Conservation (phyloP, 2,797 vertebrate genomes). For the Tiaroga cobitis region DNA sequence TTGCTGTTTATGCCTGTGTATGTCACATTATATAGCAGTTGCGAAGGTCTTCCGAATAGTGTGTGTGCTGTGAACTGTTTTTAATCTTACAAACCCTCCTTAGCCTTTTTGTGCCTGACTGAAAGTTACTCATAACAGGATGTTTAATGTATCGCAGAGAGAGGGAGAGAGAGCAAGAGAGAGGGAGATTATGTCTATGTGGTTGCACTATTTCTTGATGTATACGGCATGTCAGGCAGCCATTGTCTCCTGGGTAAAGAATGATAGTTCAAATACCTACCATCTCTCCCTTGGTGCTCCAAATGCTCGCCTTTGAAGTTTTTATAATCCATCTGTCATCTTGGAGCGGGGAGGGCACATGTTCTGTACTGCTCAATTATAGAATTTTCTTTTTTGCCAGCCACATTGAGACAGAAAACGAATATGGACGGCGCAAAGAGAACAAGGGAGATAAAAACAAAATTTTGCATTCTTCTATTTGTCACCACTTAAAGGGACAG, state of each 20-base stretch:
- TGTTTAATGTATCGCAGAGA: conserved; percentile 91
- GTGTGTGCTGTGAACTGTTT: conserved; percentile 48
- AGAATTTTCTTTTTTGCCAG: conserved; percentile 91
- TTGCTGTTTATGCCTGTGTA: conserved; percentile 46
- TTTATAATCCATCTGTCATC: conserved; percentile 99
- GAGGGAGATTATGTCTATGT: conserved; percentile 94
- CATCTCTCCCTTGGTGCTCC: conserved; percentile 97
- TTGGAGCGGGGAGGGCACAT: conserved; percentile 96
- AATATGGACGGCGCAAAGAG: conserved; percentile 84
- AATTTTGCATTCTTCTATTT: conserved; percentile 71
- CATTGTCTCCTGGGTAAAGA: conserved; percentile 99
- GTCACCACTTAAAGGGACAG: conserved; percentile 76
- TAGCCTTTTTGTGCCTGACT: conserved; percentile 76
- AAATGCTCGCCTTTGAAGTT: conserved; percentile 99
- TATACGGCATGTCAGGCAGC: conserved; percentile 94
- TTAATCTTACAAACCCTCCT: conserved; percentile 57
- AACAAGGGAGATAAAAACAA: conserved; percentile 48
- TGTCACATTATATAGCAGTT: conserved; percentile 50
- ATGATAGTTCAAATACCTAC: conserved; percentile 99
- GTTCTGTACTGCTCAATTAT: conserved; percentile 98
- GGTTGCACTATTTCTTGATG: conserved; percentile 96
- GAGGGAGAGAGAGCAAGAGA: conserved; percentile 43
- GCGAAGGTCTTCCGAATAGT: conserved; percentile 51
- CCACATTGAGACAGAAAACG: conserved; percentile 90
- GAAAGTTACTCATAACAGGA: conserved; percentile 92